These are phyloP conservation scores for Pachycephus smyrnensis DNA, from an alignment of 2,888 invertebrate species.

Conservation along the genomic window DNA sequence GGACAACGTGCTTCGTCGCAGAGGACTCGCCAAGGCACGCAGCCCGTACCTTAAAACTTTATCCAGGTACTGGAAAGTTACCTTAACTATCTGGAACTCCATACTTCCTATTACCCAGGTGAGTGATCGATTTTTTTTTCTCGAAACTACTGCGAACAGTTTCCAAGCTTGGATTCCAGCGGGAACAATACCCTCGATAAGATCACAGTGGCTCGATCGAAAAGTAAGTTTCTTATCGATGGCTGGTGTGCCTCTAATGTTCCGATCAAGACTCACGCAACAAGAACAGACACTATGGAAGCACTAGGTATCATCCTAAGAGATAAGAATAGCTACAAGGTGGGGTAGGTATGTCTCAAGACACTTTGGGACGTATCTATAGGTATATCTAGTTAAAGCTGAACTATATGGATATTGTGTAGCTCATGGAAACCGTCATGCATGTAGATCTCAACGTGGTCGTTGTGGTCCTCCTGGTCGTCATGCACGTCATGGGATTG, in stretches of 20 bases:
- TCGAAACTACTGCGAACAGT: neutral
- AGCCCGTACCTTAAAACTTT: neutral
- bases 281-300: neutral
- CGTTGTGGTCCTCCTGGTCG: constrained; percentile 23
- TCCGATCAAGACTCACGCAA: neutral
- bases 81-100: neutral
- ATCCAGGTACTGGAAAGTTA: neutral
- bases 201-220: neutral
- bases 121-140: neutral
- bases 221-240: neutral
- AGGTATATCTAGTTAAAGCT: neutral
- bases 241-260: neutral
- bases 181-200: neutral
- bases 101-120: neutral
- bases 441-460: constrained; percentile 2
- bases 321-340: neutral
- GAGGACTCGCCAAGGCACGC: neutral
- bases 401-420: neutral
- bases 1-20: neutral
- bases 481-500: constrained; percentile 13
- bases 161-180: neutral
- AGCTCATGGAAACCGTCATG: neutral
- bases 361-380: neutral
- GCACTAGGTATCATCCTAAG: neutral
- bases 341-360: neutral